A percentile compares a stretch with the other conserved stretches of the same genome.
Conservation (phyloP, 2,888 invertebrate genomes). For the Tetragonisca angustula region DNA sequence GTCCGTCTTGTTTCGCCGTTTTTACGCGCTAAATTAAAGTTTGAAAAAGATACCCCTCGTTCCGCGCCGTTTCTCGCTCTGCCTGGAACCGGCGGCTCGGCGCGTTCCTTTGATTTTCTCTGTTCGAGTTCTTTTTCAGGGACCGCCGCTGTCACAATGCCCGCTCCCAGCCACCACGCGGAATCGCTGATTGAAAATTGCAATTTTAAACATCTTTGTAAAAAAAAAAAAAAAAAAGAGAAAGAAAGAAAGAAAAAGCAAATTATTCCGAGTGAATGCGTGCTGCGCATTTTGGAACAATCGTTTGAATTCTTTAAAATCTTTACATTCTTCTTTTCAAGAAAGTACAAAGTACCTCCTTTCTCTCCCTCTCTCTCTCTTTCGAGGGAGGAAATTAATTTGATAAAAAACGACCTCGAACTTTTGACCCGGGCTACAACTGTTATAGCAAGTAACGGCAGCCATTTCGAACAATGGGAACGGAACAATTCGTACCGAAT, state of each 20-base stretch:
- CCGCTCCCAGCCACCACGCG: not conserved
- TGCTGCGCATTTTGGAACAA: too few species aligned
- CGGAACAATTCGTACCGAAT: not conserved
- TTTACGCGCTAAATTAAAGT: constrained; percentile 53
- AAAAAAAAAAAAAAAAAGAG: not conserved
- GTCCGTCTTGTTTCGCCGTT: constrained; percentile 27
- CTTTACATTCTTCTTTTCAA: too few species aligned
- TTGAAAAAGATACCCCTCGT: constrained; percentile 54
- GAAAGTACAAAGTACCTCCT: too few species aligned
- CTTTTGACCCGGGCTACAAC: not conserved
- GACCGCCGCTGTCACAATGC: not conserved
- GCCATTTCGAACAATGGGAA: too few species aligned
- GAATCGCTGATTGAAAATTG: not conserved
- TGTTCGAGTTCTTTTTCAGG: not conserved
- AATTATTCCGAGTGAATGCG: too few species aligned
- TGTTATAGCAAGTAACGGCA: not conserved
- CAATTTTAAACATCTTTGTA: not conserved
- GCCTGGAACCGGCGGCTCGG: not conserved
- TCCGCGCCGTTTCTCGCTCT: constrained; percentile 5
- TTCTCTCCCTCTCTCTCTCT: too few species aligned
- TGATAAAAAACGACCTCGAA: not conserved
- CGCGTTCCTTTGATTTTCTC: constrained; percentile 34
- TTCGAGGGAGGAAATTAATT: not conserved
- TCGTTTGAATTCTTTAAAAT: too few species aligned
- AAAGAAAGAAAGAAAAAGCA: too few species aligned